These are phyloP conservation scores for Ormyrus thymus DNA, from an alignment of 2,888 invertebrate genomes.

Conservation along the genomic window DNA sequence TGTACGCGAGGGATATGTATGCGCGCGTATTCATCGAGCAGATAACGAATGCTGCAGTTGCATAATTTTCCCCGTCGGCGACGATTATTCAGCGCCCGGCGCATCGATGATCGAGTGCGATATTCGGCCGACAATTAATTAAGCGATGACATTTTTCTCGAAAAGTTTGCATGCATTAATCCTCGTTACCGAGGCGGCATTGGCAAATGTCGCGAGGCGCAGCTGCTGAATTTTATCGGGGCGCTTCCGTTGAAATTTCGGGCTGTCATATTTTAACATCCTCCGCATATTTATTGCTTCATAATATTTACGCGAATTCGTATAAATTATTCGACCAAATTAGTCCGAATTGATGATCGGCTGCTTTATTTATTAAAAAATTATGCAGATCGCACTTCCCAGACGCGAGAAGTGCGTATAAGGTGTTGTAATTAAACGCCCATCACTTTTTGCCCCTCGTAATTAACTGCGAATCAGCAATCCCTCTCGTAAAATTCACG, in stretches of 20 bases:
- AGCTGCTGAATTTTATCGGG: constrained; percentile 25
- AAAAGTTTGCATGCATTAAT: constrained; percentile 9
- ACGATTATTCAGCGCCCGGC: no score
- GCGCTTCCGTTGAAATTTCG: constrained; percentile 13
- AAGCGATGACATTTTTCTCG: constrained; percentile 18
- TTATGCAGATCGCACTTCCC: background rate
- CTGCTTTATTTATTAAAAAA: constrained; percentile 14
- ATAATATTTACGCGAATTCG: constrained; percentile 28
- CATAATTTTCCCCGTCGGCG: no score
- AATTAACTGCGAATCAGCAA: no score
- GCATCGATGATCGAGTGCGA: no score
- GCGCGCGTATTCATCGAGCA: no score
- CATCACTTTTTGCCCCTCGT: no score
- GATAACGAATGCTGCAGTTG: no score
- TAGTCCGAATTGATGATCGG: background rate
- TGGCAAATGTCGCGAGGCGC: background rate
- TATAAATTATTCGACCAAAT: constrained; percentile 24
- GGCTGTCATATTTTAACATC: constrained; percentile 19
- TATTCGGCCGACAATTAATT: constrained; percentile 23
- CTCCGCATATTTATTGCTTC: constrained; percentile 20
- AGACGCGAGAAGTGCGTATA: no score
- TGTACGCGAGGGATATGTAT: no score
- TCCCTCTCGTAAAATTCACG: no score
- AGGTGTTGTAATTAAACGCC: no score
- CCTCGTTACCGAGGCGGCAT: background rate